Base-by-base conservation (phyloP, 2,113 vertebrate genomes). In the Dipodomys stephensi region DNA sequence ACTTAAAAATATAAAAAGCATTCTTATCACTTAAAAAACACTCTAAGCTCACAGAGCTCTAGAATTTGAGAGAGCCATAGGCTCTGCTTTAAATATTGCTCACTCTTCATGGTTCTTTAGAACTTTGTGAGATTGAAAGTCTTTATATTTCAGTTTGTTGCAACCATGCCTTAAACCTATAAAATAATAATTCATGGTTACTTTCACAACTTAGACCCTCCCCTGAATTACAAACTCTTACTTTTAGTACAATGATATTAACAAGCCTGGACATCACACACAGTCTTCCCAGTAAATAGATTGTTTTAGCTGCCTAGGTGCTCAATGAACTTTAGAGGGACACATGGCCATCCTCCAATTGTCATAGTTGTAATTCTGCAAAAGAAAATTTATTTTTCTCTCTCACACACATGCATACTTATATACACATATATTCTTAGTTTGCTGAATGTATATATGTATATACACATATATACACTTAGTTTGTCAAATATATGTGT, bases 261-360 rank as follows among this genome's bases (percentile, higher is more conserved):
- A 57, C 94, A 87, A 92, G 77, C 30, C 87, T 97, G 95, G 93
- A 96, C 77, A 88, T 93, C 44, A 73, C 93, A 87, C 81, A 84
- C 49, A 94, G 82, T 72, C 94, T 89, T 87, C 73, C 87, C 83
- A 97, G 96, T 97, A 98, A 97, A 96, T 93, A 79, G 79, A 89
- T 53, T 82, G 7, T 88, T 96, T 90, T 83, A 13, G 89, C 30
- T 96, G 1, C 77, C 35, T 88, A 71, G 22, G 13, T 88, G 27
- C 1, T 68, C 23, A 39, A 27, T 60, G 67, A 89, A 49, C 60
- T 84, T 92, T 46, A 88, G 23, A 57, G 39, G 73, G 44, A 81
- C 9, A 76, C 4, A 39, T 7, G 12, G 12, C 44, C 44, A 62
- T n/a, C 9, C 1, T 78, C 74, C n/a, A 71, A 71, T 32, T 57